A percentile compares a stretch with the other conserved stretches of the same genome.
phyloP scores from a whole-genome alignment of 2,797 vertebrate genomes.

The Anguilla marmorata region DNA sequence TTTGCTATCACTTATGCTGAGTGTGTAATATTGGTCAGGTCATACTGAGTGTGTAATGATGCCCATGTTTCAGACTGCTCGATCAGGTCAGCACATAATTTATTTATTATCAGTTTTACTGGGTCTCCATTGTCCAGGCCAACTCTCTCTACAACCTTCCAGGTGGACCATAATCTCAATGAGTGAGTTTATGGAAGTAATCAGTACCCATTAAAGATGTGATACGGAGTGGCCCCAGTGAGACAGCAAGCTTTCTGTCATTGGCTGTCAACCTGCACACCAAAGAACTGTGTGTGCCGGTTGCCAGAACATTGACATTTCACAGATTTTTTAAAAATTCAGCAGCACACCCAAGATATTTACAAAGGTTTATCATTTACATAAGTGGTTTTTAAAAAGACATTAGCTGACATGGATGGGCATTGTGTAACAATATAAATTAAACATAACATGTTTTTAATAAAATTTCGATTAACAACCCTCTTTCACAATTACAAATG shows the following conservation, averaged over 20 bases:
- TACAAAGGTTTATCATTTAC: background rate
- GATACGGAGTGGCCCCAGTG: background rate
- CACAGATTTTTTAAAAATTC: background rate
- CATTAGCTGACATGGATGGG: background rate
- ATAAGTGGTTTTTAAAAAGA: background rate
- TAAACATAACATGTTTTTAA: background rate
- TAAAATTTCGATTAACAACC: background rate
- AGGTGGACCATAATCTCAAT: background rate
- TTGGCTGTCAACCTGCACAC: background rate
- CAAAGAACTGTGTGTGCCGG: background rate
- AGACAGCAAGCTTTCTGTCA: background rate
- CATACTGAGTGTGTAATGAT: too few relatives aligned
- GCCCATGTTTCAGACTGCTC: background rate
- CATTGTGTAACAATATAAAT: background rate
- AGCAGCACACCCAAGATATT: background rate
- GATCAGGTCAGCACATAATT: background rate
- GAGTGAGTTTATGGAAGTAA: background rate
- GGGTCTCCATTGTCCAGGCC: background rate
- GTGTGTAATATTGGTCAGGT: too few relatives aligned
- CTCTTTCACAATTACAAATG: background rate
- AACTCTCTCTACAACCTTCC: background rate
- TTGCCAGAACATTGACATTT: background rate
- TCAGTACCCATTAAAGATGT: background rate
- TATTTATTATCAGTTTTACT: background rate
- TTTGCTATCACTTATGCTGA: background rate